Percentiles rank a stretch among this genome's conserved stretches.
These are phyloP conservation scores for Rhingia campestris DNA, from an alignment of 2,888 invertebrate genomes.

Conservation along the genomic window DNA sequence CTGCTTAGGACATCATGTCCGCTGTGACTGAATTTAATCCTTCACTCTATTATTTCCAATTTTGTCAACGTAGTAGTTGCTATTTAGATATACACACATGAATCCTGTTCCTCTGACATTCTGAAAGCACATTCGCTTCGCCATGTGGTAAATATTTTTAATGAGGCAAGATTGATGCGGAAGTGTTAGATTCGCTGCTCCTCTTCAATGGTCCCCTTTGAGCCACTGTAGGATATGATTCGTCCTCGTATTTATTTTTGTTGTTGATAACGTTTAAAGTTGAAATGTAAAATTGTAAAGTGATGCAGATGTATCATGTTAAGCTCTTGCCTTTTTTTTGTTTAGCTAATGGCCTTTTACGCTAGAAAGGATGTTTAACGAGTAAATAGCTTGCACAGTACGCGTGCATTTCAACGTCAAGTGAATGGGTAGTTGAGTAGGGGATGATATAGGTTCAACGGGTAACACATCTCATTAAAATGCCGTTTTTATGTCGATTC, in stretches of 20 bases:
- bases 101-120: constrained; percentile 15
- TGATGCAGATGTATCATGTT: constrained; percentile 23
- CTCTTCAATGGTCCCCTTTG: constrained; percentile 9
- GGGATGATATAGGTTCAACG: constrained; percentile 9
- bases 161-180: constrained; percentile 51
- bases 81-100: constrained; percentile 3
- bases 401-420: too few relatives aligned
- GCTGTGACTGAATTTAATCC: too few relatives aligned
- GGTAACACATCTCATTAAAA: constrained; percentile 55
- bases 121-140: constrained; percentile 32
- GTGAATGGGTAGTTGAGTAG: not conserved
- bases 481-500: constrained; percentile 56
- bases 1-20: too few relatives aligned
- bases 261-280: constrained; percentile 41
- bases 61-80: not conserved
- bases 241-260: not conserved
- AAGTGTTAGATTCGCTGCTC: constrained; percentile 30
- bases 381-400: constrained; percentile 40
- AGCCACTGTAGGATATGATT: constrained; percentile 8
- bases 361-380: constrained; percentile 35
- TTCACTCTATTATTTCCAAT: too few relatives aligned
- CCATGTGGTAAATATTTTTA: constrained; percentile 45
- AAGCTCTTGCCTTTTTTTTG: constrained; percentile 29
- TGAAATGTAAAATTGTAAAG: constrained; percentile 16
- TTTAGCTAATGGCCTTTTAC: constrained; percentile 45